phyloP scores from a whole-genome alignment of 2,113 vertebrate genomes.

The Grammomys dolichurus region DNA sequence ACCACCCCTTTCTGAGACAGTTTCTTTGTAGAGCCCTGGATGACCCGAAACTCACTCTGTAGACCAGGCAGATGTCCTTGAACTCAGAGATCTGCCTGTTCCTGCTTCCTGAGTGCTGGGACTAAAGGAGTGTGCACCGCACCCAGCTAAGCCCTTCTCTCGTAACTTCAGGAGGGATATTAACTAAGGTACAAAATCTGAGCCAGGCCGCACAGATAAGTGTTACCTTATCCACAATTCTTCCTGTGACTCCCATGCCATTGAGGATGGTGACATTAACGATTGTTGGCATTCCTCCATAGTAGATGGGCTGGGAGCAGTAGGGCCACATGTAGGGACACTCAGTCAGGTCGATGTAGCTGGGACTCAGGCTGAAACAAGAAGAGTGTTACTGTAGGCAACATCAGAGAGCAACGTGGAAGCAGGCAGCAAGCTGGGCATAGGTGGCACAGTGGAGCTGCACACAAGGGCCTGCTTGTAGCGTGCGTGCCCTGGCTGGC shows the following conservation, averaged over 20 bases:
- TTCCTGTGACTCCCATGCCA: conserved; percentile 98
- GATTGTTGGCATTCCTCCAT: conserved; percentile 98
- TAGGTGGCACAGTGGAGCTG: neutral
- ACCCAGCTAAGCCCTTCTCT: neutral
- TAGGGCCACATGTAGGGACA: conserved; percentile 99
- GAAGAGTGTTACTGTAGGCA: neutral
- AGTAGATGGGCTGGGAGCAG: conserved; percentile 99
- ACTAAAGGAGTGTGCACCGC: neutral
- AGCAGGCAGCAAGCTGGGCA: neutral
- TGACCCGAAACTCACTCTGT: neutral
- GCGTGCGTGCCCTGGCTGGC: no score
- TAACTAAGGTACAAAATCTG: neutral
- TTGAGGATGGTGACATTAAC: conserved; percentile 99
- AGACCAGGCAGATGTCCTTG: neutral
- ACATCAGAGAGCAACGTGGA: rapidly evolving
- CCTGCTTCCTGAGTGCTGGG: neutral
- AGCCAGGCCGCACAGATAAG: neutral
- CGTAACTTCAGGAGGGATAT: neutral
- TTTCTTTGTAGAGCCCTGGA: neutral
- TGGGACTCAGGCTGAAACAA: conserved; percentile 93
- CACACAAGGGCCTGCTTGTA: neutral
- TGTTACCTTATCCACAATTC: conserved; percentile 96
- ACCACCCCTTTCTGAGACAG: no score
- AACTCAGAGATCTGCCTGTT: neutral
- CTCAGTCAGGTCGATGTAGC: conserved; percentile 98